These are phyloP conservation scores for Xenopus petersii DNA, from an alignment of 2,797 vertebrate genomes.

Conservation along the genomic window DNA sequence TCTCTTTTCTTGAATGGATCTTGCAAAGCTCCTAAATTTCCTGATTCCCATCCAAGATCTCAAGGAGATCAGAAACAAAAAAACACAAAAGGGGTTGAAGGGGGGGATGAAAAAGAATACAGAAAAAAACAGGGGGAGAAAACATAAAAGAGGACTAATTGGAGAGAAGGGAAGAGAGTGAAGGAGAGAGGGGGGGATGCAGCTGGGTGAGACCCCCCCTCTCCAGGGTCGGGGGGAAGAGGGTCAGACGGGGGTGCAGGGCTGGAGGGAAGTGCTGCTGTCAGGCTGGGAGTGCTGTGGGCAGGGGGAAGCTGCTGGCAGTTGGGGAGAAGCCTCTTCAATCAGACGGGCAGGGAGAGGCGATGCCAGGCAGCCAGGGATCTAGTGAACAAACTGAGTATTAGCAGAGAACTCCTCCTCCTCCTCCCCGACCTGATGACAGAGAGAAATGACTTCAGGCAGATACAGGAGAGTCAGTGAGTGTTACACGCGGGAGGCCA, in stretches of 20 bases:
- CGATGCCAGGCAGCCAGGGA: conserved; percentile 90
- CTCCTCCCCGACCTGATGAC: conserved; percentile 86
- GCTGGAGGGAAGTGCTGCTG: conserved; percentile 78
- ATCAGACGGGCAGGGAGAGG: conserved; percentile 78
- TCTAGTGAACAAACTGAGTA: conserved; percentile 93
- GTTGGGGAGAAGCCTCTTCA: conserved; percentile 50
- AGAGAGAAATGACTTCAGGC: conserved; percentile 88
- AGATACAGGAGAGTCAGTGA: conserved; percentile 82
- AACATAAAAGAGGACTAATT: too few relatives aligned
- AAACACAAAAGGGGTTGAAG: background rate
- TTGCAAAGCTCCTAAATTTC: conserved; percentile 56
- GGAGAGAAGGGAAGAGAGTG: too few relatives aligned
- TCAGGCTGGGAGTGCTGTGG: conserved; percentile 54
- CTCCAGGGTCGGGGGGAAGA: background rate
- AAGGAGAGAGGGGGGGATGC: background rate
- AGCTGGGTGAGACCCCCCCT: conserved; percentile 3
- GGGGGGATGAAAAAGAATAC: background rate
- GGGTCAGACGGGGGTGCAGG: conserved; percentile 17
- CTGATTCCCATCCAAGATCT: conserved; percentile 72
- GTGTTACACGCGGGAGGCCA: too few relatives aligned
- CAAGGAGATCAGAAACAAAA: conserved; percentile 57
- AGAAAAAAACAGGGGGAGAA: background rate
- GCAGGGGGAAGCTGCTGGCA: conserved; percentile 48
- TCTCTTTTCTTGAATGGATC: conserved; percentile 42
- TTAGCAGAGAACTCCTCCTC: conserved; percentile 91